Conservation (phyloP, 1,140 invertebrate species). For the Steinernema feltiae region DNA sequence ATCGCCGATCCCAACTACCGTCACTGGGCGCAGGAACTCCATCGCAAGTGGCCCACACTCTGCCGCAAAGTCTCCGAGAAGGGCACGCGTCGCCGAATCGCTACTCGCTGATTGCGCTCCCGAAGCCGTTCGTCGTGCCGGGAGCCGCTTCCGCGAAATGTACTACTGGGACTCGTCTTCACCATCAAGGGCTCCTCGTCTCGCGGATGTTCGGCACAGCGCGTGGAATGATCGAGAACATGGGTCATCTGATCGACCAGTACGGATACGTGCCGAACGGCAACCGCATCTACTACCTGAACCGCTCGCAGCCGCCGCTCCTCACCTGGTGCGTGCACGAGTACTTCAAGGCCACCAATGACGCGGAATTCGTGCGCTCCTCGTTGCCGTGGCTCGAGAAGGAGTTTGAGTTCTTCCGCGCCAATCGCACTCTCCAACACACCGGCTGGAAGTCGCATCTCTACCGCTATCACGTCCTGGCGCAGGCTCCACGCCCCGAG, state of each 20-base stretch:
- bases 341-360: constrained; percentile 66
- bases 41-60: constrained; percentile 73
- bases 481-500: constrained; percentile 70
- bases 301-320: constrained; percentile 77
- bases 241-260: constrained; percentile 47
- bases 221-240: constrained; percentile 69
- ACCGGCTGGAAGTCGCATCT: constrained; percentile 63
- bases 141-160: constrained; percentile 75
- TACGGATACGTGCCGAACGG: constrained; percentile 80
- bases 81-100: constrained; percentile 67
- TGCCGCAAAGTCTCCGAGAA: constrained; percentile 71
- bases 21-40: constrained; percentile 59
- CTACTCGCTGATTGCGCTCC: constrained; percentile 75
- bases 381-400: constrained; percentile 71
- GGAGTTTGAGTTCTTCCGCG: constrained; percentile 69
- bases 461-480: constrained; percentile 64
- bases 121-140: constrained; percentile 82
- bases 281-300: constrained; percentile 76
- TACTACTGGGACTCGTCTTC: constrained; percentile 94
- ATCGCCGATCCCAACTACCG: constrained; percentile 68
- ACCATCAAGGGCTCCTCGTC: constrained; percentile 76
- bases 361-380: constrained; percentile 66
- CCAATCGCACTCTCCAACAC: constrained; percentile 57
- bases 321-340: constrained; percentile 77
- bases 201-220: constrained; percentile 77